phyloP scores from a whole-genome alignment of 2,113 vertebrate genomes.

The Thinocorus orbignyianus region DNA sequence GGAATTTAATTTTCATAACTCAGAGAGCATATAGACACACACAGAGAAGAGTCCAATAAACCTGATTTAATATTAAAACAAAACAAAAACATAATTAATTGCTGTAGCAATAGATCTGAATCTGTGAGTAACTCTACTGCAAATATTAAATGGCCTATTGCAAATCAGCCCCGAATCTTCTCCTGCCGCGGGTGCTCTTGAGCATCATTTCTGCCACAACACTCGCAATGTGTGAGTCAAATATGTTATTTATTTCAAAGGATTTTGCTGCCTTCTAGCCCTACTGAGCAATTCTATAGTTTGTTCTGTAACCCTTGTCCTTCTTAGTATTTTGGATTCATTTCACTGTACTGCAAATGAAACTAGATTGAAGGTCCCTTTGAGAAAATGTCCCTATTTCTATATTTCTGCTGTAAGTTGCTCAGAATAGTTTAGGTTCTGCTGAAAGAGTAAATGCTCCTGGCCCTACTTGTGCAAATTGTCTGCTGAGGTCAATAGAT shows the following conservation, averaged over 20 bases:
- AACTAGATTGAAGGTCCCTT: not conserved
- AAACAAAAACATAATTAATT: not conserved
- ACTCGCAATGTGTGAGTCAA: not conserved
- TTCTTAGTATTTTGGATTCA: not conserved
- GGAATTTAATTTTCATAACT: not conserved
- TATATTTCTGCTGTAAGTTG: not conserved
- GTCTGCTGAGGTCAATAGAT: not conserved
- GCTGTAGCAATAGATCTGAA: not conserved
- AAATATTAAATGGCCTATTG: not conserved
- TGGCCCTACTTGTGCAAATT: not conserved
- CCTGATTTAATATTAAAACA: not conserved
- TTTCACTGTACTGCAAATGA: not conserved
- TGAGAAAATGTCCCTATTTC: not conserved
- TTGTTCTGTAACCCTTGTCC: not conserved
- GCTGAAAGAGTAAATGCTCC: not conserved
- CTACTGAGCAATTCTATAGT: not conserved
- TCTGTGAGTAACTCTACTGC: not conserved
- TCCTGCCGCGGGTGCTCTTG: not conserved
- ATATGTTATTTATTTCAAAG: not conserved
- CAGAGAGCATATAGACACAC: not conserved
- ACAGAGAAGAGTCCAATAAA: not conserved
- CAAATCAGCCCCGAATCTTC: not conserved
- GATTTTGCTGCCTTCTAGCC: not conserved
- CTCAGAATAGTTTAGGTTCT: not conserved
- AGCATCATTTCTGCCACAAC: not conserved